A percentile compares a stretch with the other conserved stretches of the same genome.
phyloP scores from a whole-genome alignment of 2,113 vertebrate species.

The Sylvietta virens region DNA sequence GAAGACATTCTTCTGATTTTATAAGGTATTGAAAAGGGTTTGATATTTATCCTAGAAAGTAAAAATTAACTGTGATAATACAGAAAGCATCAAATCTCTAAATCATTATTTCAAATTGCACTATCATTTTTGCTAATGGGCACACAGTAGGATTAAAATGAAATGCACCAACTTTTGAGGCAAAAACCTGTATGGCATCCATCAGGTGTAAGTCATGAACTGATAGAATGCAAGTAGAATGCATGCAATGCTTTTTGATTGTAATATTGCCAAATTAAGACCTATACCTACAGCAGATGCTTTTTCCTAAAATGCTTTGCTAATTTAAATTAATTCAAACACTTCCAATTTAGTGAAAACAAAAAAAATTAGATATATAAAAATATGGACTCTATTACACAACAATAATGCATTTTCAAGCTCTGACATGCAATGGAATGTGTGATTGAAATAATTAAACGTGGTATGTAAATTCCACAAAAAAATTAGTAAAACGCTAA shows the following conservation, averaged over 20 bases:
- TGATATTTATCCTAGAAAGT: neutral
- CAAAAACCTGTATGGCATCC: neutral
- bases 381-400: neutral
- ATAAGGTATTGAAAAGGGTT: neutral
- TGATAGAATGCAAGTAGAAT: slow-evolving; percentile 2
- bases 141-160: neutral
- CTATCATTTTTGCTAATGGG: neutral
- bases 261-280: neutral
- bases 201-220: slow-evolving; percentile 17
- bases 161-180: neutral
- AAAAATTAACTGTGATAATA: neutral
- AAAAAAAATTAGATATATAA: neutral
- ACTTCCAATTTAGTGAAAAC: slow-evolving; percentile 44
- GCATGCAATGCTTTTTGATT: neutral
- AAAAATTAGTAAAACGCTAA: neutral
- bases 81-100: neutral
- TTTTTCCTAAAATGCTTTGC: neutral
- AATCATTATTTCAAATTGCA: neutral
- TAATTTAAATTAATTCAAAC: neutral
- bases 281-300: neutral
- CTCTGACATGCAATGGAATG: neutral
- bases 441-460: slow-evolving; percentile 23
- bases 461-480: neutral
- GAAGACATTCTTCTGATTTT: neutral
- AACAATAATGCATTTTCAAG: slow-evolving; percentile 36